Conservation (phyloP, 2,797 vertebrate species). For the Cebuella pygmaea region DNA sequence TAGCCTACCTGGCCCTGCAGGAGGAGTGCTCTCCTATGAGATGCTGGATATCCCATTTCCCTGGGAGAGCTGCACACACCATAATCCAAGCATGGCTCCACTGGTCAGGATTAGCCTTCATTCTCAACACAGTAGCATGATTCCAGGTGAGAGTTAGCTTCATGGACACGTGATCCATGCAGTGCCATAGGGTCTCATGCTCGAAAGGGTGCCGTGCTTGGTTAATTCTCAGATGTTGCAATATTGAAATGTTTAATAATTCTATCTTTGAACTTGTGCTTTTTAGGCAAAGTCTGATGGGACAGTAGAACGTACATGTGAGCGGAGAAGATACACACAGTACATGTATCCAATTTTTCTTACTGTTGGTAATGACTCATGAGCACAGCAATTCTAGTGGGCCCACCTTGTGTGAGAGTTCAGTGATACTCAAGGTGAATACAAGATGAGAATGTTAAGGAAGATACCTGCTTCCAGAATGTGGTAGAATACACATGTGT, state of each 20-base stretch:
- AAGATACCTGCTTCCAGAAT: neutral
- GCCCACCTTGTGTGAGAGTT: neutral
- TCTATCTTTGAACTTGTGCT: neutral
- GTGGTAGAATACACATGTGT: neutral
- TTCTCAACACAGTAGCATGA: neutral
- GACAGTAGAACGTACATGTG: neutral
- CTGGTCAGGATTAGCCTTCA: neutral
- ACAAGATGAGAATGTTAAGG: neutral
- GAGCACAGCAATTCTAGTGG: neutral
- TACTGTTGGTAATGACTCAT: neutral
- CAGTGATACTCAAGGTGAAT: neutral
- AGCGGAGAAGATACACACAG: neutral
- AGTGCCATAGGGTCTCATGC: neutral
- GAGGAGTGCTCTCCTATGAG: neutral
- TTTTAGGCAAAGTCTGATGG: neutral
- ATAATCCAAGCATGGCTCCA: neutral
- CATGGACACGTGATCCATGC: rapidly evolving
- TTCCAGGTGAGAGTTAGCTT: neutral
- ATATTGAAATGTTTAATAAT: neutral
- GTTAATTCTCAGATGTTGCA: neutral
- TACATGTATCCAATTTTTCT: rapidly evolving
- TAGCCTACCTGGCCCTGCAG: neutral
- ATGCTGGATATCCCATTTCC: neutral
- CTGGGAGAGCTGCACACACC: neutral
- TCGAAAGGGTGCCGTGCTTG: neutral